Conservation (phyloP, 2,888 invertebrate species). For the Caenorhabditis sp. region DNA sequence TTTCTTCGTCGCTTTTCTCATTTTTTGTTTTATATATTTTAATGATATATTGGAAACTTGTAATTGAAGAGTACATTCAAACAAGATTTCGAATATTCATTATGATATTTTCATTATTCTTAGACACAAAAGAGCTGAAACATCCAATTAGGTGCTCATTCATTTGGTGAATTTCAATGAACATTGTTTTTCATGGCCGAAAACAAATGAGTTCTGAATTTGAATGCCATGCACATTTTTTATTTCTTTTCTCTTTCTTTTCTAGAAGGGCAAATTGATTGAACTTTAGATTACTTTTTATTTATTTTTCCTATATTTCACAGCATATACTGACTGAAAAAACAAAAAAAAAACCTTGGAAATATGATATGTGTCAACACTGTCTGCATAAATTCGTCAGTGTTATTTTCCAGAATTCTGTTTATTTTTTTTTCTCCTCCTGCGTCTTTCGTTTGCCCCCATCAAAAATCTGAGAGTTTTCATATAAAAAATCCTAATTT, state of each 20-base stretch:
- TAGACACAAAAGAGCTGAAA: background rate
- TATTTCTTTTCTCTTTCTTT: background rate
- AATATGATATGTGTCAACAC: background rate
- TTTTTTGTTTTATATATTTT: too few relatives aligned
- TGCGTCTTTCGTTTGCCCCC: background rate
- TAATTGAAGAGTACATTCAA: too few relatives aligned
- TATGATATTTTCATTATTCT: too few relatives aligned
- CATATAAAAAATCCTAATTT: background rate
- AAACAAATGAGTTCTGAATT: background rate
- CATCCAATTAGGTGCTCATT: background rate
- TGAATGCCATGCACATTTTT: background rate
- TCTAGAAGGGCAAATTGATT: too few relatives aligned
- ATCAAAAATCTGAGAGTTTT: background rate
- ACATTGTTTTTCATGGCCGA: background rate
- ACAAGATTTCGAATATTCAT: too few relatives aligned
- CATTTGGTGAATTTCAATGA: background rate
- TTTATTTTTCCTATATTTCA: background rate
- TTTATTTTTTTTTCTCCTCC: background rate
- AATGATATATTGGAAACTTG: too few relatives aligned
- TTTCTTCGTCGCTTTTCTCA: too few relatives aligned
- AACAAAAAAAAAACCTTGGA: background rate
- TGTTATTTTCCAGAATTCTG: background rate
- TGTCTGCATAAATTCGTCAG: constrained; percentile 1
- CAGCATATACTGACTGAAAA: background rate
- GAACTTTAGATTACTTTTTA: too few relatives aligned